A percentile compares a stretch with the other conserved stretches of the same genome.
phyloP scores from a whole-genome alignment of 2,113 vertebrate genomes.

The Pimephales promelas region DNA sequence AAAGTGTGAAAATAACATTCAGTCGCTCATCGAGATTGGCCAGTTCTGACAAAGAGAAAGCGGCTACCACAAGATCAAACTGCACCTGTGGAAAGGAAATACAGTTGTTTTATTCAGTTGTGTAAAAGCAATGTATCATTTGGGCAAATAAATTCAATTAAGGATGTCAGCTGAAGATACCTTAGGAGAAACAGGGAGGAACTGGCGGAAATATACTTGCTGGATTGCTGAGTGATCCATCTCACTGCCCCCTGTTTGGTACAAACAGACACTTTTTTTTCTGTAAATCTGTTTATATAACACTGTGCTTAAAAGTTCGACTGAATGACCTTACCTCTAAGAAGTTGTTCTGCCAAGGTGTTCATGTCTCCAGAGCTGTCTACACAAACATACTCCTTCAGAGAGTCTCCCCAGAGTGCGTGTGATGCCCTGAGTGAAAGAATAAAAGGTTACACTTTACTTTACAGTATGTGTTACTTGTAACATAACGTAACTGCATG shows the following conservation, averaged over 20 bases:
- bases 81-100: conserved; percentile 74
- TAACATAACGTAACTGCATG: too few relatives aligned
- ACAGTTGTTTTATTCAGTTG: not conserved
- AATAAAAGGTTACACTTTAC: not conserved
- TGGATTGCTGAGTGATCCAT: conserved; percentile 70
- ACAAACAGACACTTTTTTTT: not conserved
- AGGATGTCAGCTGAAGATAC: conserved; percentile 61
- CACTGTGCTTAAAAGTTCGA: not conserved
- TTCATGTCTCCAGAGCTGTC: conserved; percentile 85
- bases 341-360: conserved; percentile 79
- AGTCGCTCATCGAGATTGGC: conserved; percentile 65
- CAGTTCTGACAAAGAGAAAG: conserved; percentile 85
- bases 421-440: conserved; percentile 79
- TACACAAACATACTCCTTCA: conserved; percentile 85
- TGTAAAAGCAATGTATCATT: not conserved
- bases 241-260: conserved; percentile 74
- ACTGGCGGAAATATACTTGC: conserved; percentile 87
- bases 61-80: conserved; percentile 82
- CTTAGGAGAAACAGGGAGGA: conserved; percentile 88
- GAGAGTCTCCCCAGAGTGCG: conserved; percentile 76
- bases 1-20: conserved; percentile 76
- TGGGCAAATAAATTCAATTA: not conserved
- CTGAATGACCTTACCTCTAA: conserved; percentile 67
- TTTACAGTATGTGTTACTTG: too few relatives aligned
- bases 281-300: not conserved